phyloP scores from a whole-genome alignment of 2,888 invertebrate species.

The Drosophila acutilabella region DNA sequence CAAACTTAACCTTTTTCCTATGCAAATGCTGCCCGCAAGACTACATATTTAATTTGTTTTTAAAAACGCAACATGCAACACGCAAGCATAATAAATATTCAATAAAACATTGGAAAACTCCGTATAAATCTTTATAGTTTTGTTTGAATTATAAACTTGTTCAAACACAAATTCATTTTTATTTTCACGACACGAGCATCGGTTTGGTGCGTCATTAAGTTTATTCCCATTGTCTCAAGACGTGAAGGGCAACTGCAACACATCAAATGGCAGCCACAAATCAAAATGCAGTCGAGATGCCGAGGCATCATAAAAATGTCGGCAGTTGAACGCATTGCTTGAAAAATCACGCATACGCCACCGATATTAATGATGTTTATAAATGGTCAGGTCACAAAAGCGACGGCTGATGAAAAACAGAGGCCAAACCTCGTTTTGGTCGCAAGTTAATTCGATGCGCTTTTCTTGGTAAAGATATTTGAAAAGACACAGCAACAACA shows the following conservation, averaged over 20 bases:
- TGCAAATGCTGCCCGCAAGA: slow-evolving; percentile 7
- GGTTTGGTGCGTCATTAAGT: slow-evolving; percentile 42
- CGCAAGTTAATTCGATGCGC: slow-evolving; percentile 34
- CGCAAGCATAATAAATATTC: slow-evolving; percentile 28
- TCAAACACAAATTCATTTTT: slow-evolving; percentile 38
- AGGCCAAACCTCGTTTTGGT: slow-evolving; percentile 35
- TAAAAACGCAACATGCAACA: slow-evolving; percentile 15
- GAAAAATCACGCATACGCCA: slow-evolving; percentile 54
- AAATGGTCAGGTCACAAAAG: slow-evolving; percentile 12
- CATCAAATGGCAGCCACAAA: slow-evolving; percentile 43
- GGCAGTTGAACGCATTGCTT: slow-evolving; percentile 21
- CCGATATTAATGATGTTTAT: slow-evolving; percentile 11
- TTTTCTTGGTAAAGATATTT: slow-evolving; percentile 38
- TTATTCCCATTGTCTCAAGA: slow-evolving; percentile 38
- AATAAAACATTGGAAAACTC: slow-evolving; percentile 9
- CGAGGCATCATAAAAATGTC: slow-evolving; percentile 45
- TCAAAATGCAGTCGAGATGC: slow-evolving; percentile 31
- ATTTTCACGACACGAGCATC: slow-evolving; percentile 33
- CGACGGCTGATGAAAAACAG: slow-evolving; percentile 27
- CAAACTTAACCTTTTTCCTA: not conserved
- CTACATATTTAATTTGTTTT: not conserved
- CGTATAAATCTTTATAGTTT: slow-evolving; percentile 16
- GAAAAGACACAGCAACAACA: slow-evolving; percentile 21
- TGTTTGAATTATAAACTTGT: slow-evolving; percentile 16
- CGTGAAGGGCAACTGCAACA: slow-evolving; percentile 35